A percentile compares a stretch with the other conserved stretches of the same genome.
Conservation (phyloP, 2,888 invertebrate species). For the Ophonus ardosiacus region DNA sequence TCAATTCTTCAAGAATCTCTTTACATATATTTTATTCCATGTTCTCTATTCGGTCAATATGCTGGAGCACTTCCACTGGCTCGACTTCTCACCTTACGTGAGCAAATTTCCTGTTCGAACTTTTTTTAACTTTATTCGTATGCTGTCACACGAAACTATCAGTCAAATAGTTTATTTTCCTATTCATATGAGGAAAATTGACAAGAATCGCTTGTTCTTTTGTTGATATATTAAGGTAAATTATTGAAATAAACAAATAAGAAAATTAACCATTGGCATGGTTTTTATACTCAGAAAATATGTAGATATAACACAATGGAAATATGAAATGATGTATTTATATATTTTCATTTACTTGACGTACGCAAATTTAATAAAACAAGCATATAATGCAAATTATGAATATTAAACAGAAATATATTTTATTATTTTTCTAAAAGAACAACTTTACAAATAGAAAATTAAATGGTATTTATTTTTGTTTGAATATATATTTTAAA, state of each 20-base stretch:
- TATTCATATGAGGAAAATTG: not conserved
- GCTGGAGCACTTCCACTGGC: conserved; percentile 4
- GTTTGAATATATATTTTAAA: too few relatives aligned
- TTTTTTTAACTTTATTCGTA: not conserved
- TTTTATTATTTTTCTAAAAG: too few relatives aligned
- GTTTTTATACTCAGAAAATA: too few relatives aligned
- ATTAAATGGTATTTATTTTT: too few relatives aligned
- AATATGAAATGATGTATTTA: too few relatives aligned
- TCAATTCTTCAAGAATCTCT: conserved; percentile 12
- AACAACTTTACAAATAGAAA: too few relatives aligned
- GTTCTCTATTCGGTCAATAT: conserved; percentile 18
- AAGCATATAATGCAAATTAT: too few relatives aligned
- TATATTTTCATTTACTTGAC: too few relatives aligned
- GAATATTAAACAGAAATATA: too few relatives aligned
- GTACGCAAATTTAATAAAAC: too few relatives aligned
- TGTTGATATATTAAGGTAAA: not conserved
- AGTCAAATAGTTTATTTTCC: not conserved
- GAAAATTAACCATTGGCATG: too few relatives aligned
- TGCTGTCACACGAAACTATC: not conserved
- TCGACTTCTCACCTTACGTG: conserved; percentile 12
- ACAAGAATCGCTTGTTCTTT: not conserved
- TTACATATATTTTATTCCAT: conserved; percentile 22
- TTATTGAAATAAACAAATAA: not conserved
- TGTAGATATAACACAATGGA: too few relatives aligned
- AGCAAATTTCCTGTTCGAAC: not conserved